These are phyloP conservation scores for Polypterus senegalus DNA, from an alignment of 2,113 vertebrate genomes.

Conservation along the genomic window DNA sequence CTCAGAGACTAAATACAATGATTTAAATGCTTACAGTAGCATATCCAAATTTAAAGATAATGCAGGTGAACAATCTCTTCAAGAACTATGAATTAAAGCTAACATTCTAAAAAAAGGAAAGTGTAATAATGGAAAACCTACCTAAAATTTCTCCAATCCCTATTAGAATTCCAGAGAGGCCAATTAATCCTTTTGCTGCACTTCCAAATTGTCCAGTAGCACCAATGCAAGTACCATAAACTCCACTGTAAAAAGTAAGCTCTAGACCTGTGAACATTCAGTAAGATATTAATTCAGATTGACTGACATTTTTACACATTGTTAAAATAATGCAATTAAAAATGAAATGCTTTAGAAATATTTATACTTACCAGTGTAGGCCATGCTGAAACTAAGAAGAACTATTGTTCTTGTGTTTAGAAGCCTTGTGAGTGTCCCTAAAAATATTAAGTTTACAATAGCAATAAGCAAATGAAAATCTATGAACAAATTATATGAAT, in stretches of 20 bases:
- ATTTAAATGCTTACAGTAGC: too few relatives aligned
- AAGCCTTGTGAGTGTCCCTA: conserved; percentile 73
- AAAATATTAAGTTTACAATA: conserved; percentile 2
- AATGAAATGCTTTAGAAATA: neutral
- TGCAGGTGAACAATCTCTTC: too few relatives aligned
- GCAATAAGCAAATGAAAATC: too few relatives aligned
- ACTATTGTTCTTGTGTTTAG: conserved; percentile 71
- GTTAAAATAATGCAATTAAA: too few relatives aligned
- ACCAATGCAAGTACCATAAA: conserved; percentile 90
- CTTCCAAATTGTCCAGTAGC: conserved; percentile 70
- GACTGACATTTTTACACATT: too few relatives aligned
- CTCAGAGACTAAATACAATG: too few relatives aligned
- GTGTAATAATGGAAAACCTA: conserved; percentile 32
- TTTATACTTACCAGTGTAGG: conserved; percentile 72
- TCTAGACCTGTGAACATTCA: conserved; percentile 61
- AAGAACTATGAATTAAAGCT: too few relatives aligned
- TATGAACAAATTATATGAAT: too few relatives aligned
- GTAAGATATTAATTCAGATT: too few relatives aligned
- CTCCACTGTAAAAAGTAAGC: conserved; percentile 87
- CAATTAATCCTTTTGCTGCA: conserved; percentile 80
- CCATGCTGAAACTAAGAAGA: conserved; percentile 78
- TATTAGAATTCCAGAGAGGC: conserved; percentile 87
- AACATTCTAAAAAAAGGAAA: too few relatives aligned
- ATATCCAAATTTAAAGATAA: too few relatives aligned
- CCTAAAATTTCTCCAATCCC: conserved; percentile 89